These are phyloP conservation scores for Sipha flava DNA, from an alignment of 1,140 invertebrate genomes.

Conservation along the genomic window DNA sequence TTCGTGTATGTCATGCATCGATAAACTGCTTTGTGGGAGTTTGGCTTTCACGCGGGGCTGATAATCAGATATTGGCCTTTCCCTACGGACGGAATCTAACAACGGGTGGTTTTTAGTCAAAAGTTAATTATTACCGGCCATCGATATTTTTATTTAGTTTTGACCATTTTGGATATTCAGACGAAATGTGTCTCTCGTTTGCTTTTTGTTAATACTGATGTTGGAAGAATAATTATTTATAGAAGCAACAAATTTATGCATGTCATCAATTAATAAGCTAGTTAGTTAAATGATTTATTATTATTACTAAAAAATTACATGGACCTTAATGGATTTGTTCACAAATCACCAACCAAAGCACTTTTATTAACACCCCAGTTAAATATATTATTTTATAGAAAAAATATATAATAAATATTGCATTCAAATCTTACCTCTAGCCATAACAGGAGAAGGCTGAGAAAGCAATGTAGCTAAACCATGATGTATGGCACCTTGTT, in stretches of 20 bases:
- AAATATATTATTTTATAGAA: background rate
- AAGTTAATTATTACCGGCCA: background rate
- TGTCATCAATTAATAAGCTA: background rate
- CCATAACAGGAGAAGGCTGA: slow-evolving; percentile 77
- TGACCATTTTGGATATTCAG: too few species aligned
- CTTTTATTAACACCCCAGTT: background rate
- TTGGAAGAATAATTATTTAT: too few species aligned
- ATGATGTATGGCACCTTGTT: slow-evolving; percentile 94
- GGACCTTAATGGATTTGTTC: background rate
- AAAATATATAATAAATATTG: background rate
- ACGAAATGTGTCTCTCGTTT: too few species aligned
- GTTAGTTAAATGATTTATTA: background rate
- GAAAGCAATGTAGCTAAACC: slow-evolving; percentile 87
- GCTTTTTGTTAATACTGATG: too few species aligned
- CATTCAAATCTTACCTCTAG: slow-evolving; percentile 54
- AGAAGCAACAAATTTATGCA: background rate
- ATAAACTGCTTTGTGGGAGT: slow-evolving; percentile 19
- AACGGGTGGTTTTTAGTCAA: background rate
- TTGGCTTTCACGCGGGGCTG: background rate
- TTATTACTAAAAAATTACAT: background rate
- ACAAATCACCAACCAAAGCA: slow-evolving; percentile 16
- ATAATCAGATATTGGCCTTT: slow-evolving; percentile 26
- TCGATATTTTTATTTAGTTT: background rate
- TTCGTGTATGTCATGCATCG: slow-evolving; percentile 18
- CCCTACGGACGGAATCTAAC: slow-evolving; percentile 12